Evolutionary conservation across 2,113 vertebrate genomes (phyloP).

Genomic region (Nannobrachium achirus): DNA sequence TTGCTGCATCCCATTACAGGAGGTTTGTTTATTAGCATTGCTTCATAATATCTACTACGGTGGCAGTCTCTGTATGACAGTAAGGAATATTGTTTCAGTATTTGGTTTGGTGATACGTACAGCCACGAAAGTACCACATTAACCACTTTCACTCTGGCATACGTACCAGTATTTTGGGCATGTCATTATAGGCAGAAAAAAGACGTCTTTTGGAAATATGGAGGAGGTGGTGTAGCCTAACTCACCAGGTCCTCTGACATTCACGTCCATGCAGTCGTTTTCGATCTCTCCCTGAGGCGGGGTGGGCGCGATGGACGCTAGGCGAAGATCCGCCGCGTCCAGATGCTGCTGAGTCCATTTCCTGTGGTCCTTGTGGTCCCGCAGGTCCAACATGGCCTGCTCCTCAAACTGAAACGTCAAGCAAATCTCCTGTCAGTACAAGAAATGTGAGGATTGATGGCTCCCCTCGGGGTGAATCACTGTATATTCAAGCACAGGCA

Average conservation of each 20-base stretch:
- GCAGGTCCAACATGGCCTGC: slow-evolving; percentile 81
- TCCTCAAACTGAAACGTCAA: slow-evolving; percentile 77
- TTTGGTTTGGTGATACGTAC: no score
- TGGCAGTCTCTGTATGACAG: no score
- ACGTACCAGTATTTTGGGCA: no score
- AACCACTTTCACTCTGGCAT: no score
- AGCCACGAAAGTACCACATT: no score
- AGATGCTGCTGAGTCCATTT: slow-evolving; percentile 83
- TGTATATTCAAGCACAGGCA: neutral
- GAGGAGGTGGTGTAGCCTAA: neutral
- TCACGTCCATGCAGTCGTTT: slow-evolving; percentile 95
- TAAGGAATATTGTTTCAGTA: no score
- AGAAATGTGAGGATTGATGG: neutral
- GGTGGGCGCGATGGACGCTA: slow-evolving; percentile 91
- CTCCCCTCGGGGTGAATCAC: neutral
- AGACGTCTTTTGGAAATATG: neutral
- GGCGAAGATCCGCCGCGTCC: slow-evolving; percentile 92
- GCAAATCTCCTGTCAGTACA: slow-evolving; percentile 1
- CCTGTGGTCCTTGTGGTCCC: slow-evolving; percentile 87
- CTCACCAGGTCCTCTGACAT: slow-evolving; percentile 93
- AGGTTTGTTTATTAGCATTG: no score
- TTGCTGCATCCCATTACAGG: no score
- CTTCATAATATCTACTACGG: no score
- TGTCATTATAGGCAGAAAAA: no score
- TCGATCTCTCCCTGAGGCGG: slow-evolving; percentile 96